Conservation (phyloP, 2,888 invertebrate species). For the Lepidonotus clava region DNA sequence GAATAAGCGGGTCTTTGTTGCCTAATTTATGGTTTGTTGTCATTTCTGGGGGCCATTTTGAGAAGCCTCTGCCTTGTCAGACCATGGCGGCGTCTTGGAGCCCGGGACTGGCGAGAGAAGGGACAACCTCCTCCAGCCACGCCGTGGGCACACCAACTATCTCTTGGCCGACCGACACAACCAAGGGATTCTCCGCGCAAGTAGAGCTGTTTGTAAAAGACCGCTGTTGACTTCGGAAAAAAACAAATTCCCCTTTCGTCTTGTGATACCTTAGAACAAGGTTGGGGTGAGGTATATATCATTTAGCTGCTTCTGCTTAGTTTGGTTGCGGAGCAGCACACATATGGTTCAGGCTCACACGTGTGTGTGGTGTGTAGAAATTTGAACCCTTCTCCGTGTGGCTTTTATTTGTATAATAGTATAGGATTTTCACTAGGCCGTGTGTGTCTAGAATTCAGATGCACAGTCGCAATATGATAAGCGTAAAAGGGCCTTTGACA, state of each 20-base stretch:
- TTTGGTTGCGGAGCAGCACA: no score
- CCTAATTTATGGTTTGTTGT: conserved; percentile 40
- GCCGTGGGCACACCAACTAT: conserved; percentile 7
- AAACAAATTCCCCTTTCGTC: no score
- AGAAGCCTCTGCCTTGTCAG: neutral
- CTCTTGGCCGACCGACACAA: neutral
- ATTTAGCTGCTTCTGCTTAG: no score
- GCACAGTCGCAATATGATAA: neutral
- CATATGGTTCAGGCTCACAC: no score
- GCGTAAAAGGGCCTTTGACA: neutral
- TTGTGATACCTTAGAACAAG: no score
- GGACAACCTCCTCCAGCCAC: neutral
- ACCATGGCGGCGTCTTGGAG: neutral
- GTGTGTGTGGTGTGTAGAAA: no score
- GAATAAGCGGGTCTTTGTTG: conserved; percentile 33
- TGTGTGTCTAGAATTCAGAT: no score
- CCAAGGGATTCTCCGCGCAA: neutral
- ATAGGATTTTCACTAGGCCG: no score
- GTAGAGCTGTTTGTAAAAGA: neutral
- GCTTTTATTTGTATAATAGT: no score
- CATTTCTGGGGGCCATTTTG: conserved; percentile 29
- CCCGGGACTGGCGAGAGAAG: neutral
- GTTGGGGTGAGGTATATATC: no score
- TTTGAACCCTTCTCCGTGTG: no score
- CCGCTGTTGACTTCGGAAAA: no score